These are phyloP conservation scores for Embiotoca jacksoni DNA, from an alignment of 2,113 vertebrate genomes.

Conservation along the genomic window DNA sequence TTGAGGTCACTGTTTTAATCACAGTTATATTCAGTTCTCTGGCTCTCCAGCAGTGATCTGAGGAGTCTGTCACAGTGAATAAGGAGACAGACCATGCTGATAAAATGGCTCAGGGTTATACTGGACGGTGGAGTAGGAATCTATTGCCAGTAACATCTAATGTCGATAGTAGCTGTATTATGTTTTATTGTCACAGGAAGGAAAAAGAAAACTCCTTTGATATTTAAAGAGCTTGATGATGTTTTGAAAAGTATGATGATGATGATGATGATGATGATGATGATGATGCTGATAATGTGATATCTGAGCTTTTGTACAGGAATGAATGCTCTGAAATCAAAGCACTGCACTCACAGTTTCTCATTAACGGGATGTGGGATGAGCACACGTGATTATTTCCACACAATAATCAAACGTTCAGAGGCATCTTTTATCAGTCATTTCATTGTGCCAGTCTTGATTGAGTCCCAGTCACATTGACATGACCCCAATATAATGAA, in stretches of 20 bases:
- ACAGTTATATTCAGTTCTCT: not conserved
- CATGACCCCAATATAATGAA: constrained; percentile 6
- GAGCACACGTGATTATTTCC: constrained; percentile 6
- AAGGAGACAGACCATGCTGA: not conserved
- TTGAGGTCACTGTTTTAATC: not conserved
- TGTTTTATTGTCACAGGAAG: constrained; percentile 4
- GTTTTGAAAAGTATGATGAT: not conserved
- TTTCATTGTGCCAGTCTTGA: not conserved
- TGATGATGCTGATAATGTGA: not conserved
- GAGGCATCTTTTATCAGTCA: constrained; percentile 29
- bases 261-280: not conserved
- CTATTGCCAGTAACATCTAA: not conserved
- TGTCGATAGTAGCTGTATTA: constrained; percentile 3
- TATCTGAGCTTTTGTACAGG: not conserved
- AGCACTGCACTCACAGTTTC: not conserved
- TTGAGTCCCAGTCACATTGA: constrained; percentile 20
- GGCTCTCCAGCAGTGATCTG: not conserved
- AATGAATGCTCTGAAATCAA: not conserved
- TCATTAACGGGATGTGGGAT: not conserved
- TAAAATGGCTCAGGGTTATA: constrained; percentile 7
- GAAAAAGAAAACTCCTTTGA: not conserved
- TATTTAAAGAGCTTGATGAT: not conserved
- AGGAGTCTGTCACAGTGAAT: not conserved
- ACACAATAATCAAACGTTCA: not conserved
- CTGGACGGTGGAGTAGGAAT: constrained; percentile 7